Evolutionary conservation across 2,797 vertebrate species (phyloP).

Genomic region (Falco naumanni): DNA sequence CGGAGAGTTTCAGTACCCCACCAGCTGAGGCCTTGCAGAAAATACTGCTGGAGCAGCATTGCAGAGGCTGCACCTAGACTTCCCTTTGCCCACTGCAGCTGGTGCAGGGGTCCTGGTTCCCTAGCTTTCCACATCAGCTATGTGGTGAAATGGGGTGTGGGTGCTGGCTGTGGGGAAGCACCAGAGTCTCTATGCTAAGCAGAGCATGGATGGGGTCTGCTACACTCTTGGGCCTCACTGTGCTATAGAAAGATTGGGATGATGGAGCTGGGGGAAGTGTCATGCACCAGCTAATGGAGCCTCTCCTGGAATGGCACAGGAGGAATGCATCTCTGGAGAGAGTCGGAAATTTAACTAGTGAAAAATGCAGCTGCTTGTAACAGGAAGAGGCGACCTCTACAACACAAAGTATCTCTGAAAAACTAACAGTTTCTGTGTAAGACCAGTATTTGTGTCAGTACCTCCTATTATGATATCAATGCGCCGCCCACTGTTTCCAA

Average conservation of each 20-base stretch:
- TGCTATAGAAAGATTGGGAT: not conserved
- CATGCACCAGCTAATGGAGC: not conserved
- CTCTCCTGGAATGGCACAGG: not conserved
- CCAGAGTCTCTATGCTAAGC: not conserved
- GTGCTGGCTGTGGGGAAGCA: not conserved
- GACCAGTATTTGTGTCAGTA: not conserved
- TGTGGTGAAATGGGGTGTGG: rapidly evolving
- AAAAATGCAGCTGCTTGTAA: not conserved
- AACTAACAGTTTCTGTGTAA: not conserved
- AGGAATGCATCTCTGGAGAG: rapidly evolving
- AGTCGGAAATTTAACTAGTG: not conserved
- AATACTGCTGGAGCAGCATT: not conserved
- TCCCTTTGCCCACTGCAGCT: not conserved
- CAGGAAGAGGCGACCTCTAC: not conserved
- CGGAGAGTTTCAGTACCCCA: no score
- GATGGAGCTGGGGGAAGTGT: not conserved
- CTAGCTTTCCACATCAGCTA: rapidly evolving
- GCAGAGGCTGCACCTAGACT: not conserved
- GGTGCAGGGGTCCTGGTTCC: no score
- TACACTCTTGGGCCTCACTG: not conserved
- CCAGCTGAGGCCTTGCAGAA: not conserved
- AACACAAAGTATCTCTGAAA: not conserved
- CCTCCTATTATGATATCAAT: not conserved
- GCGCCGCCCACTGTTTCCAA: not conserved
- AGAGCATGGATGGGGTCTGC: not conserved